A percentile compares a stretch with the other conserved stretches of the same genome.
phyloP scores from a whole-genome alignment of 2,797 vertebrate genomes.

The Danio jaintianensis region DNA sequence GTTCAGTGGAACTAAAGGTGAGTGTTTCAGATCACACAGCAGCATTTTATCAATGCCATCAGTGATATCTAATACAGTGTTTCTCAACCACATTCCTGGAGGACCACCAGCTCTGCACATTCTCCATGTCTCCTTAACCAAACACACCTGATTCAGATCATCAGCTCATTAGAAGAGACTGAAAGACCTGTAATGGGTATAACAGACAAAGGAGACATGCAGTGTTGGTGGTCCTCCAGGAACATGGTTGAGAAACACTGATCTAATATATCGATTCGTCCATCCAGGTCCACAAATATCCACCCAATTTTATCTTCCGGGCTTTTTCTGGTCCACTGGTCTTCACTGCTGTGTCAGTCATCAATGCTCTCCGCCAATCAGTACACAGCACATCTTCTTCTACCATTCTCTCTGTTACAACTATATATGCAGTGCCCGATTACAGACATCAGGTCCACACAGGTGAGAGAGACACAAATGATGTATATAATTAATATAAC shows the following conservation, averaged over 20 bases:
- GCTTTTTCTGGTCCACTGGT: conserved; percentile 90
- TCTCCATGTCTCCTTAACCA: too few species aligned
- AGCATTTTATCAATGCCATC: neutral
- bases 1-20: conserved; percentile 92
- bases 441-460: conserved; percentile 88
- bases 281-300: conserved; percentile 86
- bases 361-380: conserved; percentile 85
- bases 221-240: too few species aligned
- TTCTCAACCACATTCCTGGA: too few species aligned
- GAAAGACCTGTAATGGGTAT: too few species aligned
- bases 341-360: conserved; percentile 91
- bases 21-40: conserved; percentile 55
- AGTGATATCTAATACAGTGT: conserved; percentile 21
- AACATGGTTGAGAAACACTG: too few species aligned
- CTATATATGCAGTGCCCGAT: conserved; percentile 83
- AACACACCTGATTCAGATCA: too few species aligned
- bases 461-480: conserved; percentile 73
- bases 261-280: neutral
- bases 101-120: too few species aligned
- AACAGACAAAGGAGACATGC: too few species aligned
- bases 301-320: conserved; percentile 88
- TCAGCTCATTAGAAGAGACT: too few species aligned
- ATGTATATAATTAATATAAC: neutral
- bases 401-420: conserved; percentile 77
- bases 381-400: conserved; percentile 74